phyloP scores from a whole-genome alignment of 2,113 vertebrate genomes.

The Cyanoramphus novaezelandiae region DNA sequence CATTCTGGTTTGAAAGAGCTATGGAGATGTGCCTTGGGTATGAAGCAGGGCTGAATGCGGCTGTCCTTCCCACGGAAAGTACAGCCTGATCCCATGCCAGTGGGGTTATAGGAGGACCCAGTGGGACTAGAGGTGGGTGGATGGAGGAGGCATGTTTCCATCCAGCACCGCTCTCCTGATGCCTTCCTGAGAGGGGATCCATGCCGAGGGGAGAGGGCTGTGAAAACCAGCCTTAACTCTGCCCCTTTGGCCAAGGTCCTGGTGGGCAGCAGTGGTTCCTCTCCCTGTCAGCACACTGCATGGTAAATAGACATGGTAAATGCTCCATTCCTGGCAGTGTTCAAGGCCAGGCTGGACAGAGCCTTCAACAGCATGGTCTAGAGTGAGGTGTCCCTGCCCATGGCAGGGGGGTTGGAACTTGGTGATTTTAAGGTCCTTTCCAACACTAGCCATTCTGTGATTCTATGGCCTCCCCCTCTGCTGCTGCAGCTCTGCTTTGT shows the following conservation, averaged over 20 bases:
- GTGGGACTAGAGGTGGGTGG: not conserved
- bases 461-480: not conserved
- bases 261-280: not conserved
- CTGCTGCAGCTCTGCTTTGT: not conserved
- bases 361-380: not conserved
- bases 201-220: accelerated
- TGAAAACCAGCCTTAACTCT: not conserved
- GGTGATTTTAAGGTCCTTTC: not conserved
- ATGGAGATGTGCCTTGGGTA: accelerated
- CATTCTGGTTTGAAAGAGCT: not conserved
- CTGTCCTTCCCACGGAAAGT: accelerated
- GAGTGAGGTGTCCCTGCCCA: not conserved
- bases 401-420: not conserved
- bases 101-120: accelerated
- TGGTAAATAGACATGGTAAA: not conserved
- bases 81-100: accelerated
- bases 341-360: not conserved
- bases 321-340: not conserved
- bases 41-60: accelerated
- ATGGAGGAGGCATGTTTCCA: not conserved
- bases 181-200: not conserved
- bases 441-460: not conserved
- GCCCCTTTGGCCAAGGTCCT: not conserved
- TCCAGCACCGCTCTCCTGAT: not conserved
- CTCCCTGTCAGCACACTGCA: not conserved